Conservation (phyloP, 2,888 invertebrate genomes). For the Rotaria socialis region DNA sequence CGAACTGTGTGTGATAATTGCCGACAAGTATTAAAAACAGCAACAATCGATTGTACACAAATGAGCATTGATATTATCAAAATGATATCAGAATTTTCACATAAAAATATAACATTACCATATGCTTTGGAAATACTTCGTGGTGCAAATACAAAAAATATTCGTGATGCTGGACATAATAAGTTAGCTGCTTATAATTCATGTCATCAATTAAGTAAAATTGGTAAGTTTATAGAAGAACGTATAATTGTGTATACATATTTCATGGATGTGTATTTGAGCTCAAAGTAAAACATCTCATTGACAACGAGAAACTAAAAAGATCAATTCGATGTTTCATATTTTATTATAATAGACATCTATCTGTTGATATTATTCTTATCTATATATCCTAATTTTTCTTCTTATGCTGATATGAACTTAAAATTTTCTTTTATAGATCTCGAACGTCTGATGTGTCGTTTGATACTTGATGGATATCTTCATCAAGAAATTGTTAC, state of each 20-base stretch:
- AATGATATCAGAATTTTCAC: background rate
- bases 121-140: background rate
- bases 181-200: background rate
- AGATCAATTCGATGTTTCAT: too few species aligned
- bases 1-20: conserved; percentile 7
- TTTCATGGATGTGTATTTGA: too few species aligned
- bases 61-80: background rate
- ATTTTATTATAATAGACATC: too few species aligned
- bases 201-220: conserved; percentile 2
- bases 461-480: conserved; percentile 31
- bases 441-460: background rate
- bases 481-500: background rate
- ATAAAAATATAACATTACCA: background rate
- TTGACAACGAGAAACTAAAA: too few species aligned
- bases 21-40: conserved; percentile 19
- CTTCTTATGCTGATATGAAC: too few species aligned
- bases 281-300: too few species aligned
- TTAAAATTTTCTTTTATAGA: background rate
- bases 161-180: background rate
- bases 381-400: too few species aligned
- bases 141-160: background rate
- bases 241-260: too few species aligned
- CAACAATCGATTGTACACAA: conserved; percentile 13
- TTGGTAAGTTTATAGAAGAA: background rate
- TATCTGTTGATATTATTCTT: too few species aligned